Conservation (phyloP, 2,797 vertebrate genomes). For the Somateria mollissima region DNA sequence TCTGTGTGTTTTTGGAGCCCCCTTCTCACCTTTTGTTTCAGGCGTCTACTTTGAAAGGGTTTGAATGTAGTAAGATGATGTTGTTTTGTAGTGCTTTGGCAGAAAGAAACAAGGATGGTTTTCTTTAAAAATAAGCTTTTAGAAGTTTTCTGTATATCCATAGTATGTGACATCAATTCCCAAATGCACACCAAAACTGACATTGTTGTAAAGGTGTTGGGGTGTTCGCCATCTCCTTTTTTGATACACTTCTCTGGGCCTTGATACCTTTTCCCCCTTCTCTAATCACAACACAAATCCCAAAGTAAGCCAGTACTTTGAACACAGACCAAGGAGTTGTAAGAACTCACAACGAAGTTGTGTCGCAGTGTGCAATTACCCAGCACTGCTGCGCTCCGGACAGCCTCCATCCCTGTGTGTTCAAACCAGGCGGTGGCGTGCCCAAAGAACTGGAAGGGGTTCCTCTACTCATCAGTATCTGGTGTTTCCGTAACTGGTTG, state of each 20-base stretch:
- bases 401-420: rapidly evolving
- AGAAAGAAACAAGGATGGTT: background rate
- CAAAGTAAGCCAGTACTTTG: background rate
- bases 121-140: background rate
- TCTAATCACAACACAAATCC: background rate
- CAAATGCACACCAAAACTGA: background rate
- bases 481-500: background rate
- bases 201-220: background rate
- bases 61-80: rapidly evolving
- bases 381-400: rapidly evolving
- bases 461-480: background rate
- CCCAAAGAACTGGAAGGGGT: background rate
- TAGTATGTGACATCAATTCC: background rate
- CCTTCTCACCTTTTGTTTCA: background rate
- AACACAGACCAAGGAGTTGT: rapidly evolving
- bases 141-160: background rate
- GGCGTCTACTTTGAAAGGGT: background rate
- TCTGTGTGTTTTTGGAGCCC: background rate
- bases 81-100: background rate
- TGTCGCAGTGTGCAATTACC: rapidly evolving
- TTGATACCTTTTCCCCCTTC: background rate
- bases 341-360: rapidly evolving
- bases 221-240: background rate
- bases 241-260: background rate
- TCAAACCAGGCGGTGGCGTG: rapidly evolving